Evolutionary conservation across 2,113 vertebrate genomes (phyloP), one percentile per base, ranked within the genome.

Genomic region (Notarius quadriscutis): DNA sequence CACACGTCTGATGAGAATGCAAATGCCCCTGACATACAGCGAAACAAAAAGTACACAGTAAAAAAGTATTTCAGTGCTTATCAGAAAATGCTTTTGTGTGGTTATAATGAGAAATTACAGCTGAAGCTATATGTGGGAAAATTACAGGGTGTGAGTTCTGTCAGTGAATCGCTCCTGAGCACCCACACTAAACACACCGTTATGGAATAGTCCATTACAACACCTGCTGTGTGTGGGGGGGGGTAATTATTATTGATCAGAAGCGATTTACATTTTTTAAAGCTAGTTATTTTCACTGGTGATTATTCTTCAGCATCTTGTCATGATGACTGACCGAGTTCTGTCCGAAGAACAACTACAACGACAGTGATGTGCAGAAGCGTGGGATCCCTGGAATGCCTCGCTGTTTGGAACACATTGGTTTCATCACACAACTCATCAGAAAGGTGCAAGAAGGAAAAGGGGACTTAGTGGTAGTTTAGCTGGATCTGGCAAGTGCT

Each of bases 71-170:
- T 84, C 48, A 90, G 77, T 86, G 83, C 86, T 78, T 89, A 89
- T 91, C 83, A 91, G 88, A 83, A 71, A 90, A 90, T 60, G 90
- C 83, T 93, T 63, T 90, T 84, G 77, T 91, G 91, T 93, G 41
- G 93, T 89, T 90, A 92, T 88, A 95, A 94, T 93, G 89, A 93
- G 94, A 94, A 96, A 96, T 97, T 95, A 95, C 85, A 93, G 88
- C 87, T 88, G 89, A 91, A 92, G 86, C 85, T 90, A 81, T 15
- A 84, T 91, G 87, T 41, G 79, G 91, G 77, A 92, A 95, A 95
- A 96, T 96, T 92, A 95, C 62, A 95, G 85, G 89, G 94, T 97
- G 95, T 93, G 93, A 93, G 87, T 89, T 84, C 67, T 92, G 93
- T 87, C 89, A 90, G 91, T 91, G 94, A 91, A 86, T 87, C 90